A percentile compares a stretch with the other conserved stretches of the same genome.
Conservation (phyloP, 2,113 vertebrate genomes). For the Pongo abelii region DNA sequence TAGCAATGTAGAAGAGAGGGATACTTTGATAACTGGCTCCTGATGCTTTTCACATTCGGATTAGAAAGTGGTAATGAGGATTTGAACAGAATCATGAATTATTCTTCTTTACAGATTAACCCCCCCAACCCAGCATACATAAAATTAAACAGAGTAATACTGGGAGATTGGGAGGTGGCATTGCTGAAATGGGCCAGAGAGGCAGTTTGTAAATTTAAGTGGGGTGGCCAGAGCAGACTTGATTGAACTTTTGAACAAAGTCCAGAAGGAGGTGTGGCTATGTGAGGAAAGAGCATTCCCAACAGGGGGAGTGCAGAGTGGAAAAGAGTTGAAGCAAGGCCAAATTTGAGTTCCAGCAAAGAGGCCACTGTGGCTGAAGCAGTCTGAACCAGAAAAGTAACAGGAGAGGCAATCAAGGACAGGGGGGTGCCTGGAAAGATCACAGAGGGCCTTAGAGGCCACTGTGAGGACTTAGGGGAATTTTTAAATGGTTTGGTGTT, state of each 20-base stretch:
- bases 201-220: neutral
- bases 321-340: neutral
- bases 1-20: neutral
- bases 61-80: neutral
- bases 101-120: neutral
- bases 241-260: neutral
- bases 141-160: neutral
- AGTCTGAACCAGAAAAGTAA: neutral
- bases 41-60: neutral
- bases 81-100: neutral
- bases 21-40: neutral
- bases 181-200: neutral
- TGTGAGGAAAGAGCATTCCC: neutral
- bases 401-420: neutral
- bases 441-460: rapidly evolving
- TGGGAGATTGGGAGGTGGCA: neutral
- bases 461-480: neutral
- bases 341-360: neutral
- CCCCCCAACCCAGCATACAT: neutral
- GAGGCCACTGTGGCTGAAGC: too few species aligned
- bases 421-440: rapidly evolving
- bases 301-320: neutral
- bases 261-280: neutral
- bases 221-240: neutral
- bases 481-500: neutral